Percentiles rank a stretch among this genome's conserved stretches.
These are phyloP conservation scores for Atrina japonica DNA, from an alignment of 2,888 invertebrate species.

Conservation along the genomic window DNA sequence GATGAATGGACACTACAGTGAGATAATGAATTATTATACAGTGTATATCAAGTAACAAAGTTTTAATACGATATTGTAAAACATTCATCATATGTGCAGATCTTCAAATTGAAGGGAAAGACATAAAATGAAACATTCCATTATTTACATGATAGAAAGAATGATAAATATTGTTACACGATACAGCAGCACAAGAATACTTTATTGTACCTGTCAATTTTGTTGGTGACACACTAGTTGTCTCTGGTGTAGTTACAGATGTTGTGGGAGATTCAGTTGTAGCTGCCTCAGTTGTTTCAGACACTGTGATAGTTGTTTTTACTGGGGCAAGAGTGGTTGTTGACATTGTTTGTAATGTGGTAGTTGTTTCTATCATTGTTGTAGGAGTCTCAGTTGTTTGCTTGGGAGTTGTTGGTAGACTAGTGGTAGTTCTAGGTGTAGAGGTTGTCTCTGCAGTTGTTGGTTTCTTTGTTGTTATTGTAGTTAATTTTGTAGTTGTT, in stretches of 20 bases:
- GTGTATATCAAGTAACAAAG: too few relatives aligned
- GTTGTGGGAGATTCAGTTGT: slow-evolving; percentile 9
- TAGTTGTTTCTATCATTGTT: slow-evolving; percentile 7
- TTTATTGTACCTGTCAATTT: slow-evolving; percentile 2
- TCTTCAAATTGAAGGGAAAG: too few relatives aligned
- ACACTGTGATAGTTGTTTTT: background rate
- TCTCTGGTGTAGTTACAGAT: background rate
- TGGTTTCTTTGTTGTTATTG: too few relatives aligned
- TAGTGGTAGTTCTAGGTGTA: background rate
- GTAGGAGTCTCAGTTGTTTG: background rate
- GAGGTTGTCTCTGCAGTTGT: slow-evolving; percentile 21
- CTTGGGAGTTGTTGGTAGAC: background rate
- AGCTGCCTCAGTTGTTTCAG: background rate
- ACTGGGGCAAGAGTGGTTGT: background rate
- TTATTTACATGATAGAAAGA: too few relatives aligned
- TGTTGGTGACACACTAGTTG: slow-evolving; percentile 8
- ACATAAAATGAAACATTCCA: too few relatives aligned
- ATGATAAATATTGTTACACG: too few relatives aligned
- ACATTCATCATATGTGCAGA: too few relatives aligned
- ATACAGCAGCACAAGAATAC: too few relatives aligned
- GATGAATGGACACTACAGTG: too few relatives aligned
- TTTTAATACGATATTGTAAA: too few relatives aligned
- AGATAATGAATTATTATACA: too few relatives aligned
- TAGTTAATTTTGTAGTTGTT: background rate
- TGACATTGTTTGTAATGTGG: background rate